phyloP scores from a whole-genome alignment of 2,797 vertebrate genomes.

The Centroberyx gerrardi region DNA sequence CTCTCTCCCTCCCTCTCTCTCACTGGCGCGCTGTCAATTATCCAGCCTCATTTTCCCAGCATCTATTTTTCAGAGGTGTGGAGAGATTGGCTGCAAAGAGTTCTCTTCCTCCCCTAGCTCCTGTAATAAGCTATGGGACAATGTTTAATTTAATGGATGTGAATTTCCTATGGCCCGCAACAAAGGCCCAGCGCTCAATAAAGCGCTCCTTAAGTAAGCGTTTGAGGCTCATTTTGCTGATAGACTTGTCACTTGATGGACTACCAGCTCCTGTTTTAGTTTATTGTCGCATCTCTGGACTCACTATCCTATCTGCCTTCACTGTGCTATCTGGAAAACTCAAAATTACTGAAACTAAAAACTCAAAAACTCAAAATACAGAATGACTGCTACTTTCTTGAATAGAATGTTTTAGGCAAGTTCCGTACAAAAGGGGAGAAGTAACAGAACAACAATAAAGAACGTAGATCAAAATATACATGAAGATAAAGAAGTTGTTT shows the following conservation, averaged over 20 bases:
- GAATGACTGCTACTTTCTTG: background rate
- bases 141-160: conserved; percentile 68
- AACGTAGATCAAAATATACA: no score
- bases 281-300: conserved; percentile 2
- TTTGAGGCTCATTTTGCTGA: conserved; percentile 58
- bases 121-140: conserved; percentile 43
- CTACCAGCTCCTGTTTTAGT: conserved; percentile 32
- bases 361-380: background rate
- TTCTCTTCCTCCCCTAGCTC: conserved; percentile 24
- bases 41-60: conserved; percentile 52
- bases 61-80: conserved; percentile 58
- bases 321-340: background rate
- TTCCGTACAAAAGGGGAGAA: background rate
- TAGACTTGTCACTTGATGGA: conserved; percentile 38
- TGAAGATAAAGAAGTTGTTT: no score
- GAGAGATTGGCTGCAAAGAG: conserved; percentile 42
- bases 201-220: conserved; percentile 58
- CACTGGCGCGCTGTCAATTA: conserved; percentile 62
- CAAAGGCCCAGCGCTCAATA: conserved; percentile 50
- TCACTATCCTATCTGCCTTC: background rate
- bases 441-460: no score
- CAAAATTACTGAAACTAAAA: background rate
- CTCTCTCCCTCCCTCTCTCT: conserved; percentile 31
- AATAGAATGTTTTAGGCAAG: background rate
- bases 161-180: conserved; percentile 48